Evolutionary conservation across 2,797 vertebrate genomes (phyloP).

Genomic region (Sylvia borin): DNA sequence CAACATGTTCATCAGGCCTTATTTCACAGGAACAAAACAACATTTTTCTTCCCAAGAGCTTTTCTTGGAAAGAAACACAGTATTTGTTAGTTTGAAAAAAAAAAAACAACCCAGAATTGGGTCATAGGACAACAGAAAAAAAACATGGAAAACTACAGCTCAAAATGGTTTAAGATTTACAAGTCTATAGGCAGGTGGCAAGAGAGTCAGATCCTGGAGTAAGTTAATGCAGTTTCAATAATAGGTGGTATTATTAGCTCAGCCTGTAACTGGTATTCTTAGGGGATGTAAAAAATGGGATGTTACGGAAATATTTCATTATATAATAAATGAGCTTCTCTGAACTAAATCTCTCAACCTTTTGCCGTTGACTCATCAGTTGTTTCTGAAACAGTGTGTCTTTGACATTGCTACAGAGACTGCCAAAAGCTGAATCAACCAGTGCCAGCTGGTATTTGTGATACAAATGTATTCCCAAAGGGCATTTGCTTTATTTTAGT

Average conservation of each 20-base stretch:
- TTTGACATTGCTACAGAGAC: neutral
- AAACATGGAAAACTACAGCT: neutral
- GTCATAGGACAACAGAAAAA: slow-evolving; percentile 1
- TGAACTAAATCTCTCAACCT: neutral
- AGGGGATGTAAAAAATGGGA: slow-evolving; percentile 9
- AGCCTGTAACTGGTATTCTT: neutral
- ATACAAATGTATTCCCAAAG: neutral
- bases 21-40: slow-evolving; percentile 27
- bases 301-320: slow-evolving; percentile 47
- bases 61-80: slow-evolving; percentile 24
- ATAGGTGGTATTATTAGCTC: slow-evolving; percentile 22
- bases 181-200: neutral
- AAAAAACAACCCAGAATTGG: neutral
- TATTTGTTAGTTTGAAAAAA: slow-evolving; percentile 15
- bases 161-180: slow-evolving; percentile 27
- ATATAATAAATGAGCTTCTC: slow-evolving; percentile 3
- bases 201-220: neutral
- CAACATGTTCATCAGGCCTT: neutral
- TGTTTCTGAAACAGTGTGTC: slow-evolving; percentile 28
- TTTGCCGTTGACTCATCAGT: slow-evolving; percentile 36
- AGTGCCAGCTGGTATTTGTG: slow-evolving; percentile 26
- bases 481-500: slow-evolving; percentile 34
- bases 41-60: slow-evolving; percentile 25
- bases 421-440: slow-evolving; percentile 19
- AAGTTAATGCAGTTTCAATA: neutral